These are phyloP conservation scores for Periophthalmus magnuspinnatus DNA, from an alignment of 2,797 vertebrate genomes.

Conservation along the genomic window DNA sequence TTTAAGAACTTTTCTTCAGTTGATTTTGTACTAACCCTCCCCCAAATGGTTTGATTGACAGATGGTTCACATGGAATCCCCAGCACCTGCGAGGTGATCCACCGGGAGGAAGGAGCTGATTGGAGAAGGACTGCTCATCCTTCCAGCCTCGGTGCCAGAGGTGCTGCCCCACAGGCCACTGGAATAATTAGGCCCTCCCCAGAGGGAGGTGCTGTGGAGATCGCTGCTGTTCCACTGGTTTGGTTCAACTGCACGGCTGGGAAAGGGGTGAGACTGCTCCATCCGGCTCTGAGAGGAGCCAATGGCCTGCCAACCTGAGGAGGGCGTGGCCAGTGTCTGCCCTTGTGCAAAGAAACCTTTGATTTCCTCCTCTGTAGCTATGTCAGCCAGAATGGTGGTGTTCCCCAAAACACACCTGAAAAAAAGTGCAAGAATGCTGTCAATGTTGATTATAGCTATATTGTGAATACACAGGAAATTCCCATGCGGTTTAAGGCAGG, in stretches of 20 bases:
- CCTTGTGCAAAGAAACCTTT: constrained; percentile 99
- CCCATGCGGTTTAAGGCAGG: background rate
- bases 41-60: constrained; percentile 54
- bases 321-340: constrained; percentile 93
- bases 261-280: constrained; percentile 91
- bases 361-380: constrained; percentile 99
- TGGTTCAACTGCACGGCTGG: constrained; percentile 87
- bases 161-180: constrained; percentile 94
- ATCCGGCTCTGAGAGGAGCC: constrained; percentile 91
- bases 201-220: constrained; percentile 94
- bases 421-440: background rate
- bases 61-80: constrained; percentile 90
- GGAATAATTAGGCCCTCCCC: constrained; percentile 95
- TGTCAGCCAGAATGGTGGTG: constrained; percentile 99
- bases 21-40: constrained; percentile 74
- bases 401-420: constrained; percentile 99
- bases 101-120: constrained; percentile 96
- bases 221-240: constrained; percentile 96
- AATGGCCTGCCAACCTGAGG: constrained; percentile 92
- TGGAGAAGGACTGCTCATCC: constrained; percentile 91
- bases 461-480: background rate
- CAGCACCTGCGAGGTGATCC: constrained; percentile 93
- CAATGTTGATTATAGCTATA: background rate
- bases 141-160: constrained; percentile 83
- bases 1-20: constrained; percentile 66